A percentile compares a stretch with the other conserved stretches of the same genome.
Conservation (phyloP, 1,140 invertebrate genomes). For the Ceratina australensis region DNA sequence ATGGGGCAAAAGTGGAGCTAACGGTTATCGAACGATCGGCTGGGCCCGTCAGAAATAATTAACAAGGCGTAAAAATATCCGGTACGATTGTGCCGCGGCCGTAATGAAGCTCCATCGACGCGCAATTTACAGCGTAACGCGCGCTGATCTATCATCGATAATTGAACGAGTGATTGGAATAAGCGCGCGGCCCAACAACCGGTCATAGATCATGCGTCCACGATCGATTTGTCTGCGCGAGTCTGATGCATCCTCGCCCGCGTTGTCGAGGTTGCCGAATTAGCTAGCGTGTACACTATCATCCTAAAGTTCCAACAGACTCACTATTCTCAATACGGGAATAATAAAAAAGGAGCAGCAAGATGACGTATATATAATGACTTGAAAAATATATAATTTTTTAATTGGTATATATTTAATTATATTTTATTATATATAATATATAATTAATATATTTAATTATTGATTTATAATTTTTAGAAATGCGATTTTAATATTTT, state of each 20-base stretch:
- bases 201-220: constrained; percentile 41
- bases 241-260: neutral
- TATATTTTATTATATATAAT: too few relatives aligned
- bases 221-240: constrained; percentile 40
- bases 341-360: too few relatives aligned
- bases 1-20: constrained; percentile 1
- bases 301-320: too few relatives aligned
- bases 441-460: too few relatives aligned
- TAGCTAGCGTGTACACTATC: neutral
- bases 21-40: constrained; percentile 11
- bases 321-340: too few relatives aligned
- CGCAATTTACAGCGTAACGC: constrained; percentile 28
- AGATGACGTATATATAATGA: too few relatives aligned
- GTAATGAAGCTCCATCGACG: constrained; percentile 17
- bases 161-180: constrained; percentile 51
- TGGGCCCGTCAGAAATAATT: constrained; percentile 35
- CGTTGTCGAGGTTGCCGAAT: too few relatives aligned
- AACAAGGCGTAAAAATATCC: constrained; percentile 23
- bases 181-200: constrained; percentile 22
- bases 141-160: constrained; percentile 44
- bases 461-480: too few relatives aligned
- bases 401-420: too few relatives aligned
- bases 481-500: too few relatives aligned
- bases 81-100: constrained; percentile 15
- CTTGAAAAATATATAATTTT: too few relatives aligned